Base-by-base conservation (phyloP, 2,113 vertebrate genomes). In the Ibidorhyncha struthersii region DNA sequence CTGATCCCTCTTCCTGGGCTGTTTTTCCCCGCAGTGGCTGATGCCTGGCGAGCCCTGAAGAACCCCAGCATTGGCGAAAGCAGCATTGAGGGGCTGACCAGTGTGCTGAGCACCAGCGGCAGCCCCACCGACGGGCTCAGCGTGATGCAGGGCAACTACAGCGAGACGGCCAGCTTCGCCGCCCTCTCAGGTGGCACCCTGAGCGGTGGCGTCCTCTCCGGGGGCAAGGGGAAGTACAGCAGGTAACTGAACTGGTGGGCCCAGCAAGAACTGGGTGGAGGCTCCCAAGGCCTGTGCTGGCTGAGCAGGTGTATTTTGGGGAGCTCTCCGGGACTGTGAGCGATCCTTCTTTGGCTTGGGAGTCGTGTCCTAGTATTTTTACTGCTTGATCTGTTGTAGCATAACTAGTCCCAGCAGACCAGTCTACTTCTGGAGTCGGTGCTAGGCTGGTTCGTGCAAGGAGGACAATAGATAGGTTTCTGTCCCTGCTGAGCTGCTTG, bases 1-100 rank as follows among this genome's bases (percentile, higher is more conserved):
- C 89, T 27, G 0, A 34, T 21, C 8, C 86, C 6, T 1, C 1
- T 5, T 18, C 84, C 52, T 32, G 16, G 36, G 25, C 77, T 52
- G 38, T 70, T 43, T 82, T 65, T 40, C 70, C 81, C 61, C 2
- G 9, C 93, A 99, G 99, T 99, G 98, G 99, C 99, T 0, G 99
- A 99, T 15, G 99, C 99, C 20, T 99, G 99, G 99, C 97, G 99
- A 88, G 99, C 99, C 52, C 98, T 99, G 86, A 99, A 99, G 98
- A 99, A 99, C 67, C 99, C 99, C 92, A 99, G 99, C 97, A 98
- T 99, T 6, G 99, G 99, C 0, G 99, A 99, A 77, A 99, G 99
- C 98, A 99, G 99, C 87, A 98, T 99, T 22, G 99, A 99, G 84
- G 99, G 99, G 14, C 98, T 99, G 25, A 99, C 99, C 59, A 99